These are phyloP conservation scores for Paraplagusia blochii DNA, from an alignment of 2,113 vertebrate species.

Conservation along the genomic window DNA sequence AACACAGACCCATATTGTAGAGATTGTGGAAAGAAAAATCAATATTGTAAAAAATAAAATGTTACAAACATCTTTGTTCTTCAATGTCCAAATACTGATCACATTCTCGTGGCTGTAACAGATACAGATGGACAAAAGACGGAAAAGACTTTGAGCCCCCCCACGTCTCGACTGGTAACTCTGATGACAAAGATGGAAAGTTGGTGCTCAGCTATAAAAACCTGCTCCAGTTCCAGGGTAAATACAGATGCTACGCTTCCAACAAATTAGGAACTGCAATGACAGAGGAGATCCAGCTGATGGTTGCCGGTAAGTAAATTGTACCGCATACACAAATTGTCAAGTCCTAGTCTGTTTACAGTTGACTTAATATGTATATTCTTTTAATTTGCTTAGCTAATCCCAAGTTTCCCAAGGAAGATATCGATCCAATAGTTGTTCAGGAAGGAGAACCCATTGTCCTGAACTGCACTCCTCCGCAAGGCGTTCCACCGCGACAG, in stretches of 20 bases:
- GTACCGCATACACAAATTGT: background rate
- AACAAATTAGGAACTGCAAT: constrained; percentile 87
- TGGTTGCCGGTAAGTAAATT: constrained; percentile 81
- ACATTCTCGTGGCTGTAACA: constrained; percentile 46
- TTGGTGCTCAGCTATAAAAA: constrained; percentile 81
- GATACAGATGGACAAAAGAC: constrained; percentile 90
- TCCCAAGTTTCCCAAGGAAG: constrained; percentile 91
- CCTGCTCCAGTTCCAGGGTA: constrained; percentile 80
- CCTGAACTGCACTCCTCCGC: constrained; percentile 86
- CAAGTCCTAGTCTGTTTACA: background rate
- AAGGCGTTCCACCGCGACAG: constrained; percentile 81
- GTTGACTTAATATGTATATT: background rate
- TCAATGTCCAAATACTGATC: background rate
- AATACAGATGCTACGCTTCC: constrained; percentile 88
- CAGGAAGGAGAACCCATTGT: constrained; percentile 84
- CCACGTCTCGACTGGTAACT: constrained; percentile 67
- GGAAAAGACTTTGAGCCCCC: constrained; percentile 77
- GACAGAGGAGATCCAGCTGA: constrained; percentile 85
- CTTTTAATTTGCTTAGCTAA: constrained; percentile 63
- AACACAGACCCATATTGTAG: background rate
- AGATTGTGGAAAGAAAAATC: background rate
- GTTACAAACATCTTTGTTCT: background rate
- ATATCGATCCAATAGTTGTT: constrained; percentile 76
- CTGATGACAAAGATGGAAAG: constrained; percentile 74
- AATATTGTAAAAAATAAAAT: background rate